Base-by-base conservation (phyloP, 2,888 invertebrate species). In the Pachycephus smyrnensis region DNA sequence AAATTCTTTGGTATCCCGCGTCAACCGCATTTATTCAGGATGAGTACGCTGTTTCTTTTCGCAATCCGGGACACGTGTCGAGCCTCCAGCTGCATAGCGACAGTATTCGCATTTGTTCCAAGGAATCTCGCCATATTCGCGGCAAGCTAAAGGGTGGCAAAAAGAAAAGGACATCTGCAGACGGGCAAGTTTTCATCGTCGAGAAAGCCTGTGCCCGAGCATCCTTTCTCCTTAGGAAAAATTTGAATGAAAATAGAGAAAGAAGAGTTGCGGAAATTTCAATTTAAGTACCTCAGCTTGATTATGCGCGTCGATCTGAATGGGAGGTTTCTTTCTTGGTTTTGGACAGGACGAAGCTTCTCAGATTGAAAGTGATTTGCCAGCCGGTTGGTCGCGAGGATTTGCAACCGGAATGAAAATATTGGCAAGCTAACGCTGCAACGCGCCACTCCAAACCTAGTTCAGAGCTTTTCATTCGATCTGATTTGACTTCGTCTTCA, bases 401-500 rank as follows among this genome's bases (percentile, higher is more conserved):
- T 82, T 80, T 79, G 73, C 75, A 76, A 76, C 75, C 75, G 71
- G 68, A 79, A 77, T 79, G 74, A 77, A 80, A 80, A 80, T 77
- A 80, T 77, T 73, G 77, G 77, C 77, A 73, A 77, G 73, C 31
- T 23, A 40, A 55, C 23, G 55, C 9, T 55, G 55, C 55, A 6
- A 6, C 15, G 15, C 40, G 55, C 23, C 55, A 55, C 9, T 23
- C 23, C 55, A 23, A 9, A 55, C 2, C 15, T 55, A 55, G 23
- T 23, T 55, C 55, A 23, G 9, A 55, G 55, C 55, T 55, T 55
- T 55, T 23, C 23, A 55, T 55, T 55, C 23, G 23, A 55, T 55
- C 23, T 55, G 15, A 23, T 55, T 55, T 55, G 23, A 55, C 23
- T 55, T 55, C 55, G 23, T 55, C 23, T 23, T 55, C 23, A 23